These are phyloP conservation scores for Lepidocyrtoides sp. DNA, from an alignment of 2,888 invertebrate species.

Conservation along the genomic window DNA sequence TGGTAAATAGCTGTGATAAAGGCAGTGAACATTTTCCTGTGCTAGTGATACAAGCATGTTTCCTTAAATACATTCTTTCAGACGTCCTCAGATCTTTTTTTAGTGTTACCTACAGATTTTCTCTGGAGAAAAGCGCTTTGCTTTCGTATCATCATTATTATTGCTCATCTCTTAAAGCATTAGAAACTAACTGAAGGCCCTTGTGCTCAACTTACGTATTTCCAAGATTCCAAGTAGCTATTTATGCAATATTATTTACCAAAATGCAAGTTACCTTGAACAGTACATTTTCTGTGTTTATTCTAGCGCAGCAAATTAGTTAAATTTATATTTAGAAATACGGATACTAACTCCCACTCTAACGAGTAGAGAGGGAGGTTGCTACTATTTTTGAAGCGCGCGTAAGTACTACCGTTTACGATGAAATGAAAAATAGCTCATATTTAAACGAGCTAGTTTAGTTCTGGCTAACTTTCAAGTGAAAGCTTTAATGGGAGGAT, in stretches of 20 bases:
- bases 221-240: too few species aligned
- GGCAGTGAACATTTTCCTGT: neutral
- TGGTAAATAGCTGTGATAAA: conserved; percentile 28
- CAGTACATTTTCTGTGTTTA: too few species aligned
- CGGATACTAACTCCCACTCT: too few species aligned
- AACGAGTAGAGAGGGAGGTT: too few species aligned
- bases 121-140: neutral
- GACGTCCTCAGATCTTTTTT: neutral
- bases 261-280: too few species aligned
- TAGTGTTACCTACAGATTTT: neutral
- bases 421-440: too few species aligned
- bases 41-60: neutral
- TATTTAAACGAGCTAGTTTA: too few species aligned
- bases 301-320: too few species aligned
- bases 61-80: neutral
- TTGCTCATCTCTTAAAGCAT: conserved; percentile 8
- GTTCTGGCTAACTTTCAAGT: neutral
- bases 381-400: too few species aligned
- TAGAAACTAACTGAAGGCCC: neutral
- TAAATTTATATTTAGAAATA: too few species aligned
- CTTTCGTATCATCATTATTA: neutral
- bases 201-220: neutral
- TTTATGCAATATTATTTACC: too few species aligned
- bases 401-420: too few species aligned
- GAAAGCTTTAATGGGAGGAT: neutral